phyloP scores from a whole-genome alignment of 2,113 vertebrate genomes.

The Tiliqua scincoides region DNA sequence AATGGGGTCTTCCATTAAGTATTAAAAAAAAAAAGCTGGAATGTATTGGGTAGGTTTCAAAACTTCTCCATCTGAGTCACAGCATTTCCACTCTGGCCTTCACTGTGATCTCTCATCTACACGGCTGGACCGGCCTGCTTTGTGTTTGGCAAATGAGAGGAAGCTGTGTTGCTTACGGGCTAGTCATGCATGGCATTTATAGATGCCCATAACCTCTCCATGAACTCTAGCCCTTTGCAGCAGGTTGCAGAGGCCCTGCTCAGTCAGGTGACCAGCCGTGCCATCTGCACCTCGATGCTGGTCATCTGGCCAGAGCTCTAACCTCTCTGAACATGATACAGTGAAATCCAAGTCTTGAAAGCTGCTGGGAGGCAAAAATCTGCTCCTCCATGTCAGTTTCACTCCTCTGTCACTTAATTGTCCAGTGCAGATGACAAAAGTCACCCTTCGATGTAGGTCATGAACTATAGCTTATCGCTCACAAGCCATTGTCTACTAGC shows the following conservation, averaged over 20 bases:
- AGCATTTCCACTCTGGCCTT: not conserved
- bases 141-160: constrained; percentile 20
- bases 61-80: not conserved
- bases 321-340: constrained; percentile 85
- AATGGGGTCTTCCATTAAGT: not conserved
- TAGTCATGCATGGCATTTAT: constrained; percentile 47
- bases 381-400: constrained; percentile 80
- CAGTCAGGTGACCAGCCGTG: constrained; percentile 76
- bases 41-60: not conserved
- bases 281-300: constrained; percentile 80
- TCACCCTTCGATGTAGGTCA: constrained; percentile 80
- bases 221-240: constrained; percentile 77
- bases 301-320: constrained; percentile 83
- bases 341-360: constrained; percentile 83
- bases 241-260: constrained; percentile 77
- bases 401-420: constrained; percentile 75
- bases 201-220: constrained; percentile 76
- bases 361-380: constrained; percentile 82
- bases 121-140: constrained; percentile 16
- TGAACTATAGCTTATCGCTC: constrained; percentile 72
- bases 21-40: not conserved
- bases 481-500: constrained; percentile 57
- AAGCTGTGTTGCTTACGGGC: constrained; percentile 42
- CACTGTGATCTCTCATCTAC: not conserved
- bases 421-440: constrained; percentile 77